Evolutionary conservation across 2,113 vertebrate genomes (phyloP).

Genomic region (Dipodomys ordii): DNA sequence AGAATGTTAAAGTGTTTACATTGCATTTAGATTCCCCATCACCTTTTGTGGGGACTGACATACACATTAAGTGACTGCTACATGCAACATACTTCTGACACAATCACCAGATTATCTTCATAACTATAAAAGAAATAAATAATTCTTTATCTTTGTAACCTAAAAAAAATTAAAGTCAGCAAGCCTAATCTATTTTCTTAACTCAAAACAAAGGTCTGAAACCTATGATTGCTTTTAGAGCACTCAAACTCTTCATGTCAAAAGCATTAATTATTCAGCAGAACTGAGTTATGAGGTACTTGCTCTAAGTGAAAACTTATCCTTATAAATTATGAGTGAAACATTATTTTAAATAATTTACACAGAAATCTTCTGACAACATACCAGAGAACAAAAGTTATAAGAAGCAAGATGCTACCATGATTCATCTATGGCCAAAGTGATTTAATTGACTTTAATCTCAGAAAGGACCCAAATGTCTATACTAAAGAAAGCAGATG

Average conservation of each 20-base stretch:
- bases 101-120: conserved; percentile 10
- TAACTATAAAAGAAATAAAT: neutral
- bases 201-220: conserved; percentile 39
- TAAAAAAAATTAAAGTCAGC: neutral
- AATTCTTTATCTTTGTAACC: conserved; percentile 41
- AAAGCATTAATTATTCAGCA: conserved; percentile 29
- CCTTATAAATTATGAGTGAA: conserved; percentile 17
- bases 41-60: neutral
- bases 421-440: neutral
- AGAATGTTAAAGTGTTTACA: neutral
- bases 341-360: conserved; percentile 58
- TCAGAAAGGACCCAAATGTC: neutral
- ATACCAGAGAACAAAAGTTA: conserved; percentile 5
- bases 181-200: conserved; percentile 41
- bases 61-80: neutral
- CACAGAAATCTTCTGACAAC: conserved; percentile 43
- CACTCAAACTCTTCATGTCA: neutral
- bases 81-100: conserved; percentile 24
- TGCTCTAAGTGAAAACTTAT: conserved; percentile 26
- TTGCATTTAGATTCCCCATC: neutral
- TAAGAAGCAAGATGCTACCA: neutral
- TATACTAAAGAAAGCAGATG: neutral
- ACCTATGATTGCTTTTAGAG: neutral
- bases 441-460: neutral
- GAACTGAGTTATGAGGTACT: neutral